Percentiles rank a stretch among this genome's conserved stretches.
Evolutionary conservation across 2,888 invertebrate genomes (phyloP).

Genomic region (Diarsia rubi): DNA sequence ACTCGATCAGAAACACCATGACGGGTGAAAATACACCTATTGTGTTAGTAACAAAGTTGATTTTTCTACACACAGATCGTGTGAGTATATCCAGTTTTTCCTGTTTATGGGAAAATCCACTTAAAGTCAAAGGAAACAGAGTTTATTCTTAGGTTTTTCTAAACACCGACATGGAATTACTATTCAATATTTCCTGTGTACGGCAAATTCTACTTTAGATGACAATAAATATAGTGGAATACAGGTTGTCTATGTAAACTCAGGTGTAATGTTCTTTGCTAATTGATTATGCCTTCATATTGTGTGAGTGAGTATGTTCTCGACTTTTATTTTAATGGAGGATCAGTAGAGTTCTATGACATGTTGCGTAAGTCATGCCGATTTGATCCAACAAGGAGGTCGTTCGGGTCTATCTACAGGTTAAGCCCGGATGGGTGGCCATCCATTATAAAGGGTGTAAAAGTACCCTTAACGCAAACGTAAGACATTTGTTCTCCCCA

Average conservation of each 20-base stretch:
- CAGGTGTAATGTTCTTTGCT: slow-evolving; percentile 29
- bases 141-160: background rate
- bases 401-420: background rate
- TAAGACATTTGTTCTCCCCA: too few relatives aligned
- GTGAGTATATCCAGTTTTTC: background rate
- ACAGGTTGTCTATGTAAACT: background rate
- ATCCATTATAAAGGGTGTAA: too few relatives aligned
- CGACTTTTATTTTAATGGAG: background rate
- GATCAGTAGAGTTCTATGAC: background rate
- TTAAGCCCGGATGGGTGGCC: background rate
- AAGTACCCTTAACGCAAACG: too few relatives aligned
- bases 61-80: background rate
- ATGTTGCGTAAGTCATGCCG: background rate
- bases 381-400: background rate
- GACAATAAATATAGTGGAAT: background rate
- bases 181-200: background rate
- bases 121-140: accelerated
- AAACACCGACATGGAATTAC: background rate
- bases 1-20: slow-evolving; percentile 21
- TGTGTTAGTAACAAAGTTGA: accelerated
- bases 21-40: background rate
- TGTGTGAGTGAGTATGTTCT: background rate
- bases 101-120: slow-evolving; percentile 1
- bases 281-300: slow-evolving; percentile 32
- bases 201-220: background rate